Percentiles rank a stretch among this genome's conserved stretches.
Evolutionary conservation across 2,797 vertebrate species (phyloP).

Genomic region (Parauchenoglanis ngamensis): DNA sequence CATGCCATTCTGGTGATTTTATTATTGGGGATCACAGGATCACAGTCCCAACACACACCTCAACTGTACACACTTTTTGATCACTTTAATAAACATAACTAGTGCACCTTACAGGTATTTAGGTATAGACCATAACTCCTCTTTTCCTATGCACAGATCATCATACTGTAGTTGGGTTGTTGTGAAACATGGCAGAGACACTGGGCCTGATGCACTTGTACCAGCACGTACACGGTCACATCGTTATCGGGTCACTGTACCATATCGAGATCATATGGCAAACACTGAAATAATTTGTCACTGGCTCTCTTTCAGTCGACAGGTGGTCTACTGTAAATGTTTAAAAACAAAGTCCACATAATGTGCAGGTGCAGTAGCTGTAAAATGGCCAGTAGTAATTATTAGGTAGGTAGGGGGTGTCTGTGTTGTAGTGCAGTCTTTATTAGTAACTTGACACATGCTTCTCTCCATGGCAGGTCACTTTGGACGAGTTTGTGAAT

Average conservation of each 20-base stretch:
- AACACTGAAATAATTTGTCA: no score
- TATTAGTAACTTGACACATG: background rate
- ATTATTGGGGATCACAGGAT: no score
- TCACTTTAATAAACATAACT: background rate
- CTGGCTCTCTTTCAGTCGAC: background rate
- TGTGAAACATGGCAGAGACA: background rate
- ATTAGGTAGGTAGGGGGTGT: background rate
- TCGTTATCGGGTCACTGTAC: no score
- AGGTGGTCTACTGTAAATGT: background rate
- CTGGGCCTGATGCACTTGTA: background rate
- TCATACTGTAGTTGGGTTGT: background rate
- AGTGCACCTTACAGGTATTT: background rate
- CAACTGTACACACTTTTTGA: background rate
- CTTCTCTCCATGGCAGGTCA: conserved; percentile 65
- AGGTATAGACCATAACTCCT: background rate
- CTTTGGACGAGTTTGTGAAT: conserved; percentile 75
- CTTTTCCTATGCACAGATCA: background rate
- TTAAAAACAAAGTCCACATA: background rate
- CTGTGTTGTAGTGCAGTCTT: background rate
- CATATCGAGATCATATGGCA: background rate
- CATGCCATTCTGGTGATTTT: background rate
- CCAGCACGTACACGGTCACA: background rate
- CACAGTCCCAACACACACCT: background rate
- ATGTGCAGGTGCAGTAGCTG: background rate
- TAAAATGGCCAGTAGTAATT: background rate